Evolutionary conservation across 1,140 invertebrate genomes (phyloP).

Genomic region (Pseudomyrmex gracilis): DNA sequence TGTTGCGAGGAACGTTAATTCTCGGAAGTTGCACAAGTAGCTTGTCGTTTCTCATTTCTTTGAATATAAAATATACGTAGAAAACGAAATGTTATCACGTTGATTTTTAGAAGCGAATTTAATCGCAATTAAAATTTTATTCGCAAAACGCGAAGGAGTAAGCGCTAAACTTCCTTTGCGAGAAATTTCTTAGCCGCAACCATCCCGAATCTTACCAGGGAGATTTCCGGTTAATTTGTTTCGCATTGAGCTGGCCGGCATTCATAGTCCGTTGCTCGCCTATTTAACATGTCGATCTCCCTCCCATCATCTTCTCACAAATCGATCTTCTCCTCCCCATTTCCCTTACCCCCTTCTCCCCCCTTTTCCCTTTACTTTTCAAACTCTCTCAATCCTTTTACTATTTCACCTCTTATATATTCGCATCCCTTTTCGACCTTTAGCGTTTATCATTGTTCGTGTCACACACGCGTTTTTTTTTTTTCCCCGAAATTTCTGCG

Average conservation of each 20-base stretch:
- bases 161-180: conserved; percentile 11
- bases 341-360: background rate
- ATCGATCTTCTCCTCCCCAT: conserved; percentile 9
- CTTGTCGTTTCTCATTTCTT: too few relatives aligned
- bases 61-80: too few relatives aligned
- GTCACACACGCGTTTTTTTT: background rate
- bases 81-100: too few relatives aligned
- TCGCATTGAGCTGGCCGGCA: conserved; percentile 16
- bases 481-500: background rate
- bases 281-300: conserved; percentile 47
- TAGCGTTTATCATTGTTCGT: conserved; percentile 1
- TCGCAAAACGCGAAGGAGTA: background rate
- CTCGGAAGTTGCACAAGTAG: too few relatives aligned
- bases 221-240: conserved; percentile 49
- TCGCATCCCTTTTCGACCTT: background rate
- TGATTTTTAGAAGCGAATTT: too few relatives aligned
- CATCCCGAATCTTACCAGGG: conserved; percentile 1
- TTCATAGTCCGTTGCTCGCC: conserved; percentile 17
- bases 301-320: conserved; percentile 29
- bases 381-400: background rate
- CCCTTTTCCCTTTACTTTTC: background rate
- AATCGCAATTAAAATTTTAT: too few relatives aligned
- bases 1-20: too few relatives aligned
- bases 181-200: conserved; percentile 30
- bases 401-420: background rate